These are phyloP conservation scores for Anarhynchus alexandrinus DNA, from an alignment of 2,113 vertebrate species.

Conservation along the genomic window DNA sequence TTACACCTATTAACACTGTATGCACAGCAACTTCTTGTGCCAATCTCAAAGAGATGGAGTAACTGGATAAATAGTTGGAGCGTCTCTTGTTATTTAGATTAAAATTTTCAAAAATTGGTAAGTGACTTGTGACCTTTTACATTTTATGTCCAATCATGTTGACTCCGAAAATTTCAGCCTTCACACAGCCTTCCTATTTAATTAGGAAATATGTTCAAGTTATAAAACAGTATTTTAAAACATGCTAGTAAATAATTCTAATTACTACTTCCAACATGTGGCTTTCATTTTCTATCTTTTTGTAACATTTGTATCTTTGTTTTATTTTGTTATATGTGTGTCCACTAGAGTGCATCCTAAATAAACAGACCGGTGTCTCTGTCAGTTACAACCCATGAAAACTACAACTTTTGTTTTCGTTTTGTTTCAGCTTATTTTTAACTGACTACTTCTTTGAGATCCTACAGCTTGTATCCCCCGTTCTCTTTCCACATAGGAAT, in stretches of 20 bases:
- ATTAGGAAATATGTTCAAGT: not conserved
- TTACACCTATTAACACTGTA: not conserved
- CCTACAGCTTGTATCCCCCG: not conserved
- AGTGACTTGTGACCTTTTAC: not conserved
- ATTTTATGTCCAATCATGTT: not conserved
- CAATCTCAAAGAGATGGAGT: not conserved
- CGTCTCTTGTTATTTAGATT: not conserved
- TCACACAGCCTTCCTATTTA: not conserved
- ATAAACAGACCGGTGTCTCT: not conserved
- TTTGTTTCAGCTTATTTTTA: not conserved
- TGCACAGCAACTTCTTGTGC: not conserved
- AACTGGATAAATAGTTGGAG: not conserved
- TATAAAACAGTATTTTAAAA: not conserved
- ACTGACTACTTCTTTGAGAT: not conserved
- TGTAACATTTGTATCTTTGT: not conserved
- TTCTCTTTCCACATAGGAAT: not conserved
- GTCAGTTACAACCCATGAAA: not conserved
- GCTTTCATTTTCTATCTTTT: not conserved
- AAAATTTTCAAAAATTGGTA: not conserved
- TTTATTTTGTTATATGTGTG: not conserved
- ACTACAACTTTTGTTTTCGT: not conserved
- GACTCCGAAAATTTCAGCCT: not conserved
- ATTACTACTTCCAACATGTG: not conserved
- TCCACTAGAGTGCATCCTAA: conserved; percentile 61
- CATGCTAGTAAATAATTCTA: not conserved